Evolutionary conservation across 53 echinoderm and acorn worm species (phyloP).

Genomic region (Zoroaster sp.): DNA sequence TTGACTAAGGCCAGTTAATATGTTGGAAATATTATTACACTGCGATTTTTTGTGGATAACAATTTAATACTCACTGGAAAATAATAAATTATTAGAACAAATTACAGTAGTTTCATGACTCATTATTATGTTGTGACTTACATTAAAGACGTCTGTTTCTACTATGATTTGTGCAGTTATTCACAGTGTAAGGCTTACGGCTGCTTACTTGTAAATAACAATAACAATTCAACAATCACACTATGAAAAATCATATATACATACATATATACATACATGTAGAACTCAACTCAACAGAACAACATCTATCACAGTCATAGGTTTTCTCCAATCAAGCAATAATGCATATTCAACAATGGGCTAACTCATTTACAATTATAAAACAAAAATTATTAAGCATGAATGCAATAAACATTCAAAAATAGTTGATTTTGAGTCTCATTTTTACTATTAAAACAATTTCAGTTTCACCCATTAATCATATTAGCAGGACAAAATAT

Average conservation of each 20-base stretch:
- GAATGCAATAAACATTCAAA: not conserved
- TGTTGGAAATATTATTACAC: too few species aligned
- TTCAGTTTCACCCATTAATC: not conserved
- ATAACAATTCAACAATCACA: not conserved
- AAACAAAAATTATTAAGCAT: not conserved
- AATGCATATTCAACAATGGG: conserved; percentile 10
- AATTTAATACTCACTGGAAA: too few species aligned
- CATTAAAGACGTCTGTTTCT: not conserved
- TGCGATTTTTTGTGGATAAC: too few species aligned
- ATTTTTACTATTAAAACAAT: not conserved
- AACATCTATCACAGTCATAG: not conserved
- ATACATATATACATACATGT: not conserved
- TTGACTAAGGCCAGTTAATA: not conserved
- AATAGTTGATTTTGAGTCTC: not conserved
- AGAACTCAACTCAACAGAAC: not conserved
- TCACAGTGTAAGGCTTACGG: too few species aligned
- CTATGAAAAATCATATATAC: not conserved
- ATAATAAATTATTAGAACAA: not conserved
- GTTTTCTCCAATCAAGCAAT: not conserved
- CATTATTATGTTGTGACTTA: not conserved
- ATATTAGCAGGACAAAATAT: not conserved
- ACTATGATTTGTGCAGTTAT: too few species aligned
- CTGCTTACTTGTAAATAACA: too few species aligned
- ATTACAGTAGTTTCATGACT: not conserved
- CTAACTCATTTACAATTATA: not conserved